Conservation (phyloP, 2,113 vertebrate genomes). For the Psephotus haematonotus region DNA sequence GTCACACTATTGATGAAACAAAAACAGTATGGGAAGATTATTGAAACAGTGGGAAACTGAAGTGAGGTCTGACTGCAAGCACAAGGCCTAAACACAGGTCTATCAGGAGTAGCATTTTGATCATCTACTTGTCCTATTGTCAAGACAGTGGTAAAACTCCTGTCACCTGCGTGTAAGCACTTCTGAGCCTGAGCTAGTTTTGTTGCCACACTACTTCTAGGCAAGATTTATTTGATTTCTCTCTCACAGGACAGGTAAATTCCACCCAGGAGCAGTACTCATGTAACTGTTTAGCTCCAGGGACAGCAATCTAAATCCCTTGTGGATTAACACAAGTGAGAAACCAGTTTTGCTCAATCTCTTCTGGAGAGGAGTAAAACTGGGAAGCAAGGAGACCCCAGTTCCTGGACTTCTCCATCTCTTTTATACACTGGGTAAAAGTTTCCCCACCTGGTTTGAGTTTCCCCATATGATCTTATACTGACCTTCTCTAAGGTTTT, state of each 20-base stretch:
- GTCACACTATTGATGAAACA: not conserved
- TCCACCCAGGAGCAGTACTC: not conserved
- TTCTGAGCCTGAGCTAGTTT: not conserved
- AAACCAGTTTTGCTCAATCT: not conserved
- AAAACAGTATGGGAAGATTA: not conserved
- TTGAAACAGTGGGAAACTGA: not conserved
- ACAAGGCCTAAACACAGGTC: not conserved
- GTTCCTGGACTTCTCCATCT: not conserved
- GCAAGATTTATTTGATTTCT: not conserved
- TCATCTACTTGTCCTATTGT: not conserved
- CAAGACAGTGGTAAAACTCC: not conserved
- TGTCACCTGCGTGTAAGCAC: not conserved
- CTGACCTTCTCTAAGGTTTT: not conserved
- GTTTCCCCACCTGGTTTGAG: not conserved
- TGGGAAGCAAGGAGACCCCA: not conserved
- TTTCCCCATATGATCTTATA: not conserved
- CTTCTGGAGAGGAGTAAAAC: not conserved
- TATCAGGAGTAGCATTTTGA: not conserved
- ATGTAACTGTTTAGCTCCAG: not conserved
- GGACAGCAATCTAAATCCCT: not conserved
- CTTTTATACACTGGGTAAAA: not conserved
- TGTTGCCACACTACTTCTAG: not conserved
- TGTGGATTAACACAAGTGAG: not conserved
- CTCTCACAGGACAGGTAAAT: not conserved
- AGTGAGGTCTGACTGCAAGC: not conserved